Conservation (phyloP, 2,888 invertebrate species). For the Himalopsyche japonica region DNA sequence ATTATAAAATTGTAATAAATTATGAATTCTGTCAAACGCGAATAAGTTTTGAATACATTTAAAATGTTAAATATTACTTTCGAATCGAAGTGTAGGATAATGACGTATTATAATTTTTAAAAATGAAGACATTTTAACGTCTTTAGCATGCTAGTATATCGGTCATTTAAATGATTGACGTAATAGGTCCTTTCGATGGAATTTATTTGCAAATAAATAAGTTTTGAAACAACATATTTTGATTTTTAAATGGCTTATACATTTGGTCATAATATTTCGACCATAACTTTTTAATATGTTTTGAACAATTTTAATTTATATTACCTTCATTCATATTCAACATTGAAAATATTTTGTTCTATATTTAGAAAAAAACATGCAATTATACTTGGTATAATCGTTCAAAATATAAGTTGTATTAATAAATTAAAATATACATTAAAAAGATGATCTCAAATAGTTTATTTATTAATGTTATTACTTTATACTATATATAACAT, state of each 20-base stretch:
- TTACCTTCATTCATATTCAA: no score
- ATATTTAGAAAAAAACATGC: no score
- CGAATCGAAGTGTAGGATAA: not conserved
- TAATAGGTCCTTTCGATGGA: not conserved
- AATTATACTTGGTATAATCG: no score
- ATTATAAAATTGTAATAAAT: not conserved
- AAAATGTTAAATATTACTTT: not conserved
- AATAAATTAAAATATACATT: no score
- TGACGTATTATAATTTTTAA: not conserved
- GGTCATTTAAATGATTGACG: not conserved
- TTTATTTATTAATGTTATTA: no score
- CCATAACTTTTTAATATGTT: not conserved
- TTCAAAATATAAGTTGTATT: no score
- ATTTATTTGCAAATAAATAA: not conserved
- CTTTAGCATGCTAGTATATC: not conserved
- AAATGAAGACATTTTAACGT: not conserved
- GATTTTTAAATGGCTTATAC: not conserved
- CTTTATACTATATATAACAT: no score
- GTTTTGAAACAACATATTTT: not conserved
- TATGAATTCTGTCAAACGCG: not conserved
- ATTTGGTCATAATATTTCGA: not conserved
- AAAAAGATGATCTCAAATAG: no score
- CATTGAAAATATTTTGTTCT: no score
- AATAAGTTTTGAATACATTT: not conserved
- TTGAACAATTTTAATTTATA: not conserved